Evolutionary conservation across 2,888 invertebrate genomes (phyloP), one percentile per base, ranked within the genome.

Genomic region (Oegoconia quadripuncta): DNA sequence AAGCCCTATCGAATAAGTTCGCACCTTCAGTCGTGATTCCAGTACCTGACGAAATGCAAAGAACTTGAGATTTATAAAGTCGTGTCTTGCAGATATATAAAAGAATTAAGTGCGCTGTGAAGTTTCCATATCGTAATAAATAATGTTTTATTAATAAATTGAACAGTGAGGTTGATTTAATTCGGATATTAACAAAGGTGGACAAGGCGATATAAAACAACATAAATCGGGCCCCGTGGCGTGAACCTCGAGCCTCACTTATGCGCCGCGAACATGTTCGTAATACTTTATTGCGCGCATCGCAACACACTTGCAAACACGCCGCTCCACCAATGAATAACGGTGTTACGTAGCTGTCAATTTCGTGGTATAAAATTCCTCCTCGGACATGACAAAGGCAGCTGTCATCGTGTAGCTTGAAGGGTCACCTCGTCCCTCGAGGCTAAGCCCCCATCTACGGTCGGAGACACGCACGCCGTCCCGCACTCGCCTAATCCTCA

Each of bases 301-400:
- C 69, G 67, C 44, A 69, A 74, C 76, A 74, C 59, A 62, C 59
- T 57, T 54, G 64, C 52, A 64, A 72, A 71, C 71, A 70, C 71
- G 69, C 69, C 64, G 62, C 58, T 59, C 62, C 58, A 59, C 59
- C 70, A 61, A 73, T 74, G 74, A 79, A 66, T 74, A 72, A 78
- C 73, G 67, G 64, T 68, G 68, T 71, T 64, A 64, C 65, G 62
- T 58, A 55, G 64, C 74, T 81, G 82, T 82, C 83, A 81, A 84
- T 83, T 82, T 81, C 63, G 80, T 76, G 72, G 80, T 74, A 80
- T 75, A 75, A 82, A 82, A 79, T 74, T 81, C 76, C 70, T 75
- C 65, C 63, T 66, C 54, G 73, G 74, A 76, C 73, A 75, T 69
- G 78, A 78, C 76, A 77, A 77, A 79, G 79, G 81, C 82, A 80